phyloP scores from a whole-genome alignment of 1,140 invertebrate genomes.

The Trissolcus basalis region DNA sequence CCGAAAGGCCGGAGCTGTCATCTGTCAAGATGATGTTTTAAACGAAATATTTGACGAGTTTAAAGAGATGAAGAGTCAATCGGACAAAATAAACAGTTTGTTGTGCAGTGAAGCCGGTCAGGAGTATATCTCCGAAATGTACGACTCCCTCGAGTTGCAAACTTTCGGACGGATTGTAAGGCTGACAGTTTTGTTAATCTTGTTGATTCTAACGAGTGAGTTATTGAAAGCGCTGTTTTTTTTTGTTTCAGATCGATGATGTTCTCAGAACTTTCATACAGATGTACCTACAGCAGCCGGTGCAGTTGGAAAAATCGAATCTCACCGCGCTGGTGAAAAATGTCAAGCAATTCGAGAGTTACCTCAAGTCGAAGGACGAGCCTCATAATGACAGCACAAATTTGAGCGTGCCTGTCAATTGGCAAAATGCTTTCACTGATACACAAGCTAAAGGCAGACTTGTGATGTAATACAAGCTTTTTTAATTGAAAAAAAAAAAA shows the following conservation, averaged over 20 bases:
- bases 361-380: constrained; percentile 54
- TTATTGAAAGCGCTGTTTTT: constrained; percentile 22
- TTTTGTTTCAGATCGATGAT: constrained; percentile 63
- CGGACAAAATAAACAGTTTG: constrained; percentile 62
- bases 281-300: constrained; percentile 58
- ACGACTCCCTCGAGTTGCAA: constrained; percentile 75
- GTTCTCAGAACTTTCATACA: constrained; percentile 62
- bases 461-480: constrained; percentile 60
- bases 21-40: constrained; percentile 74
- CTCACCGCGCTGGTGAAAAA: constrained; percentile 61
- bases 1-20: constrained; percentile 62
- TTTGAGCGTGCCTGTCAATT: constrained; percentile 57
- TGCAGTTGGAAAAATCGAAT: constrained; percentile 62
- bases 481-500: no score
- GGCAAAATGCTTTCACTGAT: constrained; percentile 61
- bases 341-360: constrained; percentile 59
- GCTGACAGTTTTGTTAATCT: not conserved
- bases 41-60: constrained; percentile 74
- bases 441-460: constrained; percentile 60
- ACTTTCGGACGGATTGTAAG: constrained; percentile 76
- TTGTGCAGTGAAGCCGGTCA: constrained; percentile 76
- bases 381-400: constrained; percentile 48
- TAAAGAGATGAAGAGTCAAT: constrained; percentile 60
- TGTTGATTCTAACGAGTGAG: constrained; percentile 3
- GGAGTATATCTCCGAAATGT: constrained; percentile 75